A percentile compares a stretch with the other conserved stretches of the same genome.
phyloP scores from a whole-genome alignment of 2,113 vertebrate genomes.

The Myotis davidii region DNA sequence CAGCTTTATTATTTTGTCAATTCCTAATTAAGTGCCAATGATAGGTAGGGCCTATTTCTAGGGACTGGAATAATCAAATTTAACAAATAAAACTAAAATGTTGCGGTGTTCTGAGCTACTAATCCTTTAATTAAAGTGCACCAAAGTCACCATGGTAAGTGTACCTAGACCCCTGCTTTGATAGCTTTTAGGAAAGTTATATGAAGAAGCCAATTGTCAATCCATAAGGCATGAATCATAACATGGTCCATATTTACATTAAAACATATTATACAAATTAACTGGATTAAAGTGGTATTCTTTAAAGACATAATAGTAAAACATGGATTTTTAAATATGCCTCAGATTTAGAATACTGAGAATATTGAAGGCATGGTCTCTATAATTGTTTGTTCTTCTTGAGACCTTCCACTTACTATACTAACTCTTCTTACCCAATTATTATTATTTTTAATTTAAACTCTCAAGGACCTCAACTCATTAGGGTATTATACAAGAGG shows the following conservation, averaged over 20 bases:
- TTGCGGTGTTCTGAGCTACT: background rate
- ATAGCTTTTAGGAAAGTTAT: background rate
- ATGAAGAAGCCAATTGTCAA: background rate
- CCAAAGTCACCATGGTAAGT: background rate
- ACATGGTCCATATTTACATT: background rate
- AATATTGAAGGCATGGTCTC: background rate
- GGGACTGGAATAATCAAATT: background rate
- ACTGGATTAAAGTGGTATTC: background rate
- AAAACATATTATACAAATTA: background rate
- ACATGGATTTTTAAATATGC: background rate
- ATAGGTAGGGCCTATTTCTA: background rate
- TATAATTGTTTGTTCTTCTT: background rate
- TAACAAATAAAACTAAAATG: background rate
- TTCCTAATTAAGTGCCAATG: background rate
- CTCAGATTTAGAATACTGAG: background rate
- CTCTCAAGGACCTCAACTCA: background rate
- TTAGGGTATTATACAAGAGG: background rate
- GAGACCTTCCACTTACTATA: background rate
- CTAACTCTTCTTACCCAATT: background rate
- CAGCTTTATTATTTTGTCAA: conserved; percentile 19
- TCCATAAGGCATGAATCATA: background rate
- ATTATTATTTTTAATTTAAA: background rate
- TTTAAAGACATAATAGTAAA: conserved; percentile 2
- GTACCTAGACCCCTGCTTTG: background rate
- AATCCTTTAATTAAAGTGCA: background rate